Percentiles rank a stretch among this genome's conserved stretches.
phyloP scores from a whole-genome alignment of 2,888 invertebrate species.

The Trichacis sp. region DNA sequence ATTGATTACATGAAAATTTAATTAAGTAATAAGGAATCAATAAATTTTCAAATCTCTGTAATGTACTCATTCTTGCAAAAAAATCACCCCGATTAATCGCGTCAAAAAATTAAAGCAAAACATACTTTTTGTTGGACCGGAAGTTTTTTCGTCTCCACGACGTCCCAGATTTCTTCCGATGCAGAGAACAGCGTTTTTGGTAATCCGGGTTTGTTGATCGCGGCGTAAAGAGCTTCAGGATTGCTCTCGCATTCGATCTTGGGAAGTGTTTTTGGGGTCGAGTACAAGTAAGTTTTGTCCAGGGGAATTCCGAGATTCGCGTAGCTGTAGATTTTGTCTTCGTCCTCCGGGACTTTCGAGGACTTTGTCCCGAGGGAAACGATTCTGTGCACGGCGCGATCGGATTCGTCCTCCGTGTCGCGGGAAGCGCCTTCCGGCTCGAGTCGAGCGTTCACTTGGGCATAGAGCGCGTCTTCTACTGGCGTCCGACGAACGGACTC shows the following conservation, averaged over 20 bases:
- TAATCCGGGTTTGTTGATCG: constrained; percentile 62
- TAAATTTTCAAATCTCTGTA: too few species aligned
- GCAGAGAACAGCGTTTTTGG: constrained; percentile 58
- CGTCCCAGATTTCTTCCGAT: constrained; percentile 62
- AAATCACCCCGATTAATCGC: too few species aligned
- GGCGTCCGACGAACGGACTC: constrained; percentile 55
- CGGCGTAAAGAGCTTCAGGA: constrained; percentile 70
- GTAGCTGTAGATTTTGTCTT: constrained; percentile 45
- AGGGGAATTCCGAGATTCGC: constrained; percentile 44
- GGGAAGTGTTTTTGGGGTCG: constrained; percentile 55
- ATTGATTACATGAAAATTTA: too few species aligned
- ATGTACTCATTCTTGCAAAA: too few species aligned
- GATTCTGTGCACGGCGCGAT: constrained; percentile 49
- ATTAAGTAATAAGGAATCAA: too few species aligned
- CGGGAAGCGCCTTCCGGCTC: constrained; percentile 65
- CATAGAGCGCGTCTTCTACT: constrained; percentile 62
- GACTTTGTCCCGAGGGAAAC: constrained; percentile 26
- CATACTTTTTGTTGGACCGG: too few species aligned
- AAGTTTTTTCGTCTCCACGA: constrained; percentile 52
- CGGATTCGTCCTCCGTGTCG: constrained; percentile 64
- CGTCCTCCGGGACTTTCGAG: constrained; percentile 7
- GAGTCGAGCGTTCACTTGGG: constrained; percentile 59
- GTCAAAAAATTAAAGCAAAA: too few species aligned
- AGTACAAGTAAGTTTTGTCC: constrained; percentile 56
- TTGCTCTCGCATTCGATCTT: constrained; percentile 68